Base-by-base conservation (phyloP, 2,888 invertebrate genomes). In the Meloe dianella region DNA sequence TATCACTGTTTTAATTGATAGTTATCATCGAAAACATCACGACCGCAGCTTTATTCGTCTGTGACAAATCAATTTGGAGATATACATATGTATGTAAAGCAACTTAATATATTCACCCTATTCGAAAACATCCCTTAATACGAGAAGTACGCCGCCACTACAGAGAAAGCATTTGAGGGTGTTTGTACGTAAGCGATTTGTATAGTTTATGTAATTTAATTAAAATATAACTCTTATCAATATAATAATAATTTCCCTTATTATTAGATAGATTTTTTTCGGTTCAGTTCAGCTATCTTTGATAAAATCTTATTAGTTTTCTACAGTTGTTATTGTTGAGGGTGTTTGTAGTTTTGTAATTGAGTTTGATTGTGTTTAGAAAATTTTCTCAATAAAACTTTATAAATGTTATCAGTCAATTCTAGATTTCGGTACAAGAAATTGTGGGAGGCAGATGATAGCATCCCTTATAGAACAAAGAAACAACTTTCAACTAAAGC, bases 41-140 rank as follows among this genome's bases (percentile, higher is more conserved):
- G 77, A 81, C 80, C 81, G 79, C 81, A 80, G 79, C 82, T 80
- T 80, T 80, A 78, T 82, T 83, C 82, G 82, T 74, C 82, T 82
- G 83, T 84, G 84, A 84, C 84, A 84, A 84, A 84, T 84, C 84
- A 84, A 84, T 84, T 84, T 83, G 83, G 82, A 83, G 82, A 84
- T 83, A 84, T 84, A 84, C 83, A 84, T 84, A 84, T 84, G 83
- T 84, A 84, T 84, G 82, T 70, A 71, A 71, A 74, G 72, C 71
- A 24, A 70, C 73, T 72, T 83, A 83, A 83, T 83, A 77, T 84
- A 84, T 84, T 80, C 82, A 82, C 83, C 82, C 83, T 75, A 74
- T 75, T 78, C 76, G 75, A 78, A 80, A 80, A 77, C 78, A 75
- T 77, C 78, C 78, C 77, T 77, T 77, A 77, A 77, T 76, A 75